phyloP scores from a whole-genome alignment of 2,888 invertebrate genomes.

The Epirrita christyi region DNA sequence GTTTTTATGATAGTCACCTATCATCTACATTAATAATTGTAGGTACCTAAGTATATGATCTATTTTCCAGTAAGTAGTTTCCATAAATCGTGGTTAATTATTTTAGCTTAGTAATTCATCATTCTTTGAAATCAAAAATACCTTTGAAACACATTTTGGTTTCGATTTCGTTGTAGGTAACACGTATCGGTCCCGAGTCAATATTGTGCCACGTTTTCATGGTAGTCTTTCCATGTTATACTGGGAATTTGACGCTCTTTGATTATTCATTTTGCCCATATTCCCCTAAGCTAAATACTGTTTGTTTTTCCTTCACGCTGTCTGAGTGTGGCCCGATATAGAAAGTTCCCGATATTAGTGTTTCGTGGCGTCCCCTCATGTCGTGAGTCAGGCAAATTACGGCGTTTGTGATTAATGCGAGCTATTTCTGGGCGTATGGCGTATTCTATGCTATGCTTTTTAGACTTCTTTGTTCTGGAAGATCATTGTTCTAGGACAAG shows the following conservation, averaged over 20 bases:
- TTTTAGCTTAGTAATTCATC: too few relatives aligned
- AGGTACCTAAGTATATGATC: too few relatives aligned
- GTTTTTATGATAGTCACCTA: too few relatives aligned
- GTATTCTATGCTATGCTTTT: slow-evolving; percentile 57
- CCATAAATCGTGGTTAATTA: too few relatives aligned
- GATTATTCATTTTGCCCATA: slow-evolving; percentile 46
- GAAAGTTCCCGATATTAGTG: slow-evolving; percentile 68
- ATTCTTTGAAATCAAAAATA: too few relatives aligned
- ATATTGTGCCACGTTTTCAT: background rate
- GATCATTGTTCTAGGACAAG: background rate
- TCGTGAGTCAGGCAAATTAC: slow-evolving; percentile 82
- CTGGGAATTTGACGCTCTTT: slow-evolving; percentile 26
- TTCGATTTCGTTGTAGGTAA: background rate
- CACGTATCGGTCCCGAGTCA: background rate
- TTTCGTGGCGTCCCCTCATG: slow-evolving; percentile 68
- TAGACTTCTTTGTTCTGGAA: slow-evolving; percentile 63
- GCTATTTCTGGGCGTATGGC: slow-evolving; percentile 73
- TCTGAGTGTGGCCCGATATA: slow-evolving; percentile 72
- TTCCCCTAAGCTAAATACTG: slow-evolving; percentile 44
- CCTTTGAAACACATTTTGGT: background rate
- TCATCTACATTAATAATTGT: too few relatives aligned
- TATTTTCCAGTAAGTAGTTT: too few relatives aligned
- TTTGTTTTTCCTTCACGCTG: slow-evolving; percentile 61
- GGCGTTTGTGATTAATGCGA: slow-evolving; percentile 77
- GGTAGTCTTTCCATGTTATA: slow-evolving; percentile 15